A percentile compares a stretch with the other conserved stretches of the same genome.
Conservation (phyloP, 2,797 vertebrate genomes). For the Chromobotia macracanthus region DNA sequence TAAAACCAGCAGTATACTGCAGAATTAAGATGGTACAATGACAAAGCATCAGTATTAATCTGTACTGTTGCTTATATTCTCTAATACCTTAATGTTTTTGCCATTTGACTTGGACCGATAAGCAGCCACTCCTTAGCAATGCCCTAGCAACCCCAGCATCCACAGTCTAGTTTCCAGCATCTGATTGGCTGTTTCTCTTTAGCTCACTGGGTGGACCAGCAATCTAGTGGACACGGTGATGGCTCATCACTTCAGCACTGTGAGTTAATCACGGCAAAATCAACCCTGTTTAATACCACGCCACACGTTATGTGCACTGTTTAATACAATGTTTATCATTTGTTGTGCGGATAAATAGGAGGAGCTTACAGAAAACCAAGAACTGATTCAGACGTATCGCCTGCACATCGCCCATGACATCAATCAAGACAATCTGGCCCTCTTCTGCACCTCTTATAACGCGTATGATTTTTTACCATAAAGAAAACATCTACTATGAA, state of each 20-base stretch:
- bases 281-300: neutral
- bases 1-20: too few species aligned
- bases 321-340: neutral
- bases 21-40: too few species aligned
- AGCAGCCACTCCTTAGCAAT: neutral
- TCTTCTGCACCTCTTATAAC: conserved; percentile 89
- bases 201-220: conserved; percentile 95
- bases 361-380: conserved; percentile 92
- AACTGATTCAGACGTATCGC: conserved; percentile 96
- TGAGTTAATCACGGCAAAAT: conserved; percentile 73
- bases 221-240: conserved; percentile 93
- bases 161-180: neutral
- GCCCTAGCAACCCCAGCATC: neutral
- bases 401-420: conserved; percentile 96
- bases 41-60: too few species aligned
- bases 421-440: conserved; percentile 95
- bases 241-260: conserved; percentile 94
- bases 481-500: neutral
- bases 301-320: neutral
- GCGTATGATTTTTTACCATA: conserved; percentile 7
- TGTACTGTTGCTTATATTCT: too few species aligned
- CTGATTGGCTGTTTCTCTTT: conserved; percentile 56
- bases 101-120: neutral
- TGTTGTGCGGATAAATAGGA: conserved; percentile 77
- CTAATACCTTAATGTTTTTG: too few species aligned